These are phyloP conservation scores for Mus minutoides DNA, from an alignment of 2,797 vertebrate species.

Conservation along the genomic window DNA sequence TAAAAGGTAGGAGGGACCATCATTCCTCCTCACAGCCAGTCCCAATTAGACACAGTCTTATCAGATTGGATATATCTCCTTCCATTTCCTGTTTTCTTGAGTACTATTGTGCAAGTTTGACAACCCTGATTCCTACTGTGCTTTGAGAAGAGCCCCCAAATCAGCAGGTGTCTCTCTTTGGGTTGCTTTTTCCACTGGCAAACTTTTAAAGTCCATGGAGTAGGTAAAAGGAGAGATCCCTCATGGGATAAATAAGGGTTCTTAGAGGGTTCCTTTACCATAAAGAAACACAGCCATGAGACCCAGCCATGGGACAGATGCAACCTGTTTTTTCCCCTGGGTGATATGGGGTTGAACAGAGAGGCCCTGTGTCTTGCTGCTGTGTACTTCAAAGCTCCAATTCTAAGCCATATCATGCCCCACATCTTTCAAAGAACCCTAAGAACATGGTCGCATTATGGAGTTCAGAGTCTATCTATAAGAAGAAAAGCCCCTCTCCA, in stretches of 20 bases:
- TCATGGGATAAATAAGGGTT: background rate
- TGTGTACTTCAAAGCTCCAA: background rate
- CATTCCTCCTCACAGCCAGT: background rate
- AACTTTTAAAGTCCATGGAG: background rate
- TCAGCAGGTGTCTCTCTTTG: background rate
- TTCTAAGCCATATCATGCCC: background rate
- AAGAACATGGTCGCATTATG: background rate
- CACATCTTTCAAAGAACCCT: background rate
- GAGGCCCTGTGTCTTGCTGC: background rate
- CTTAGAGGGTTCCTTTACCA: background rate
- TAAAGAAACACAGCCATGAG: background rate
- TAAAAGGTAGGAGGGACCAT: background rate
- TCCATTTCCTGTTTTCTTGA: conserved; percentile 28
- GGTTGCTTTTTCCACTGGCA: background rate
- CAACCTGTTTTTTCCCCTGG: background rate
- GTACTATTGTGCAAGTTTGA: background rate
- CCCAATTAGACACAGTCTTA: background rate
- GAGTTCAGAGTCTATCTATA: background rate
- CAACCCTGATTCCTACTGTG: background rate
- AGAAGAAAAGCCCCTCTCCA: background rate
- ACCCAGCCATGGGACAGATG: background rate
- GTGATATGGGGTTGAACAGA: background rate
- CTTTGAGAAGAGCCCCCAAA: background rate
- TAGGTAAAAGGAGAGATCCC: background rate
- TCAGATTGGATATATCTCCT: background rate